Base-by-base conservation (phyloP, 2,797 vertebrate genomes). In the Vultur gryphus region DNA sequence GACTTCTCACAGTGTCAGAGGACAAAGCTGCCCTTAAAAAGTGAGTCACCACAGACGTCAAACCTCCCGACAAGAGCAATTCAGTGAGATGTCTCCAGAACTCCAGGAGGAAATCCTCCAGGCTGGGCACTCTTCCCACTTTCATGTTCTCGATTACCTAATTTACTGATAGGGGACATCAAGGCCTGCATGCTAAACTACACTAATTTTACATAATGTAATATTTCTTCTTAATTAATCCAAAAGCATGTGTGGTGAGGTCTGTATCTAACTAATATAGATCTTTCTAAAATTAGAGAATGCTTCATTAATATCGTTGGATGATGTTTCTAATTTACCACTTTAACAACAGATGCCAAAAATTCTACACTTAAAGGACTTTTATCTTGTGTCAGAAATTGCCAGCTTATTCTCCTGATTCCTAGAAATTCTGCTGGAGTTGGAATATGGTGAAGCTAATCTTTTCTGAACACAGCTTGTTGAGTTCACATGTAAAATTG, bases 191-290 rank as follows among this genome's bases (percentile, higher is more conserved):
- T 44, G 37, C 49, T 86, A 81, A 93, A 28, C 13, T 61, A 59
- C 20, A 29, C 65, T 93, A 12, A 76, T 93, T 94, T 94, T 86
- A 87, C 31, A 23, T 54, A 48, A 89, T 7, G n/a, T 78, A 92
- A 67, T 94, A 91, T 87, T 92, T 94, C 81, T 91, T 88, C 51
- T 46, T 91, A 82, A 92, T 90, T 62, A 93, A 77, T 89, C 48
- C 64, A 71, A 57, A 89, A 87, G 39, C 1, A 4, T 61, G 16
- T 39, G 44, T 61, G 46, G 31, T 59, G 29, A 92, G 13, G 59
- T 91, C 64, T 77, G 41, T 67, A 54, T 71, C 35, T 91, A 93
- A 78, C 59, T 77, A 84, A 84, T 16, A 77, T 4, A 75, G 55
- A 49, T 61, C 15, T n/a, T 94, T 75, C 71, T 78, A 94, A 83